Base-by-base conservation (phyloP, 2,797 vertebrate species). In the Melopsittacus undulatus region DNA sequence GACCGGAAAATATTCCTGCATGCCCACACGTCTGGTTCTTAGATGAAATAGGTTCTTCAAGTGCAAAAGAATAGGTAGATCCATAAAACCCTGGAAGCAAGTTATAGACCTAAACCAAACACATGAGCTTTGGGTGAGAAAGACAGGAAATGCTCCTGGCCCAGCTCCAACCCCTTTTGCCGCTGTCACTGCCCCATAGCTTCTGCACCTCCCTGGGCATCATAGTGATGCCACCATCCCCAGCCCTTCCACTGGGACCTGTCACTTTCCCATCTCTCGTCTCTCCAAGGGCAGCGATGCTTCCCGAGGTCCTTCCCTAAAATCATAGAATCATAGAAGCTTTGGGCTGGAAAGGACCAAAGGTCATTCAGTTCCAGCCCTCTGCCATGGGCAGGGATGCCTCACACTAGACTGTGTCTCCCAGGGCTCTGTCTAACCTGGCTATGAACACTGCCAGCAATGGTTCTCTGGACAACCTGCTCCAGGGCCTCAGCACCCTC, bases 1-100 rank as follows among this genome's bases (percentile, higher is more conserved):
- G 13, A 4, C 0, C 0, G 5, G 0, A 0, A 1, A 0, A 1
- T 2, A 0, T 0, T 2, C 0, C 0, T 14, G 0, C 0, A 4
- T 11, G 3, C 9, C 1, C 1, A 1, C 15, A 1, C 14, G 3
- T 4, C 16, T 0, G 3, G 14, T 23, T 29, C 12, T 0, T 3
- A 45, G 13, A 3, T 22, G 5, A 7, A 48, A 19, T 11, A 9
- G 1, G 1, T 3, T 45, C 27, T 46, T 40, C 16, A 3, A 8
- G 9, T 56, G 32, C 10, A 19, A 4, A 13, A n/a, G 3, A 5
- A 21, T 45, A 27, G 4, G 2, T 9, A 3, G 8, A 24, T 66
- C 51, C n/a, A 16, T 9, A 38, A 59, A 57, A 32, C 6, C 0
- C 3, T 8, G 52, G 74, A 24, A 51, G 6, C 16, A 51, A 30